phyloP scores from a whole-genome alignment of 2,113 vertebrate genomes.

The Mastomys natalensis region DNA sequence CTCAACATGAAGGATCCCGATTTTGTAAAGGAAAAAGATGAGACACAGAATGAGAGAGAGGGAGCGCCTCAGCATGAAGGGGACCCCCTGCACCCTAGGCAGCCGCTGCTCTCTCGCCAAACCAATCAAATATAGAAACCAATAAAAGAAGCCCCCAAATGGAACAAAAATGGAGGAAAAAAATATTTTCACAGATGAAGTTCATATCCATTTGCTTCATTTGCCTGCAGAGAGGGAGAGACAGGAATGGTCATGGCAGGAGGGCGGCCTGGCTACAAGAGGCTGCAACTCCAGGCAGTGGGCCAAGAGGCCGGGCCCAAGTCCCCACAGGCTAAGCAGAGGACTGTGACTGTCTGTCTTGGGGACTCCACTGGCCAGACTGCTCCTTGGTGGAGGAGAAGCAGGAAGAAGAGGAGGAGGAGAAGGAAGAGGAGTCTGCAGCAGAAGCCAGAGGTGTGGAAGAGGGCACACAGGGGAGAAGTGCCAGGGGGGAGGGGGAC shows the following conservation, averaged over 20 bases:
- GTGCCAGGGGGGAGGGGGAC: background rate
- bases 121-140: slow-evolving; percentile 51
- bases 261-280: background rate
- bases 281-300: background rate
- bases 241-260: slow-evolving; percentile 78
- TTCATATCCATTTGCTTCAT: slow-evolving; percentile 88
- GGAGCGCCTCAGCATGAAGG: slow-evolving; percentile 45
- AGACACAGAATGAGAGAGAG: slow-evolving; percentile 61
- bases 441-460: background rate
- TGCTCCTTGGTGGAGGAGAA: slow-evolving; percentile 57
- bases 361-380: slow-evolving; percentile 33
- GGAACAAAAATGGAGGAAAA: slow-evolving; percentile 76
- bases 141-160: slow-evolving; percentile 67
- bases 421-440: background rate
- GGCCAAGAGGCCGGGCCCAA: background rate
- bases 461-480: background rate
- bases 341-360: slow-evolving; percentile 55
- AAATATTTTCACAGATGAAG: slow-evolving; percentile 85
- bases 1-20: slow-evolving; percentile 79
- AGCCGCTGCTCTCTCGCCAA: slow-evolving; percentile 73
- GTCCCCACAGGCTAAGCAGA: background rate
- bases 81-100: background rate
- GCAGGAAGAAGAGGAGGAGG: background rate
- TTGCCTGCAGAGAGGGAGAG: slow-evolving; percentile 85
- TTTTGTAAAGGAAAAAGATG: slow-evolving; percentile 67